Evolutionary conservation across 2,888 invertebrate genomes (phyloP).

Genomic region (Alentia gelatinosa): DNA sequence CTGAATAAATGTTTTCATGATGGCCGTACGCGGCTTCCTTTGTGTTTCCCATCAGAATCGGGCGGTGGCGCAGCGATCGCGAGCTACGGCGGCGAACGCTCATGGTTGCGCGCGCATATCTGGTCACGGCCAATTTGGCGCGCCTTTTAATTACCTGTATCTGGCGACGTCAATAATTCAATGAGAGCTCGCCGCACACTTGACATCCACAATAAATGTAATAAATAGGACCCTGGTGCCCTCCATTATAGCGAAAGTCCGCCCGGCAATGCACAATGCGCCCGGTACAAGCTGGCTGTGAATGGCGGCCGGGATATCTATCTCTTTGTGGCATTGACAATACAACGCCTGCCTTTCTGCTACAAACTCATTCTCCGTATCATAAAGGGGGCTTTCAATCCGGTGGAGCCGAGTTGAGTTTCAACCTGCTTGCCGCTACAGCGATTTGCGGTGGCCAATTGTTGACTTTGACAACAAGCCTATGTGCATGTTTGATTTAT

Average conservation of each 20-base stretch:
- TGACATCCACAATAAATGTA: background rate
- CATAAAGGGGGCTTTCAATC: background rate
- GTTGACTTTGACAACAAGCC: too few relatives aligned
- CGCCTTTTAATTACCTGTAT: constrained; percentile 9
- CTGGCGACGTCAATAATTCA: background rate
- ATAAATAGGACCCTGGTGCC: background rate
- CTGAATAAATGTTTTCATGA: background rate
- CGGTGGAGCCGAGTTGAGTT: background rate
- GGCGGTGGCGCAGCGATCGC: background rate
- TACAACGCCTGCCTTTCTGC: background rate
- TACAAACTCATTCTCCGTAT: background rate
- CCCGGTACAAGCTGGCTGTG: background rate
- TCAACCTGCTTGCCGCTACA: background rate
- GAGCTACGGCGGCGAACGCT: background rate
- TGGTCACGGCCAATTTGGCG: constrained; percentile 15
- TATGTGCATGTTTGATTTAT: background rate
- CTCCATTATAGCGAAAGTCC: background rate
- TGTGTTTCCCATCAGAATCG: background rate
- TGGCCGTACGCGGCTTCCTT: background rate
- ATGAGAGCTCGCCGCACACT: background rate
- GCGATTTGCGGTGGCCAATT: too few relatives aligned
- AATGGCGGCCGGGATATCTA: background rate
- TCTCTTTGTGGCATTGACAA: background rate
- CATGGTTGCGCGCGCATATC: background rate
- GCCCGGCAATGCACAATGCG: background rate